phyloP scores from a whole-genome alignment of 2,797 vertebrate genomes.

The Pachyuromys duprasi region DNA sequence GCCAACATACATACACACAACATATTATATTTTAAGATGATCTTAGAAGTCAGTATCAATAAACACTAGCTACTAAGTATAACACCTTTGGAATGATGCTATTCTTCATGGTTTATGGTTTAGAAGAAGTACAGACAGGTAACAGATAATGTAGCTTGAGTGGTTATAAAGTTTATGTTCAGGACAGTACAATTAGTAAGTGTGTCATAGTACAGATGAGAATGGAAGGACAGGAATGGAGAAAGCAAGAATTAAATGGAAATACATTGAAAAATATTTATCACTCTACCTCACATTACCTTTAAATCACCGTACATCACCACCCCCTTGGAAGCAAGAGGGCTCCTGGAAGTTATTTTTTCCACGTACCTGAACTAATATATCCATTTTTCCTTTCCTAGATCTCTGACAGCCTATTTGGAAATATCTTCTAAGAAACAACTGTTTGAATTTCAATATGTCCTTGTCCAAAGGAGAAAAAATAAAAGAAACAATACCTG shows the following conservation, averaged over 20 bases:
- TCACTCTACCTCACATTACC: not conserved
- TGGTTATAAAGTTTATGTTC: not conserved
- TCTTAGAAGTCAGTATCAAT: not conserved
- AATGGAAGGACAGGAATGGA: not conserved
- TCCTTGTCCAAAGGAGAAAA: not conserved
- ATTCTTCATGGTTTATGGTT: not conserved
- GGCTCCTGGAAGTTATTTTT: not conserved
- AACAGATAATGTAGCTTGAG: too few species aligned
- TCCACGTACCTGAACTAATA: not conserved
- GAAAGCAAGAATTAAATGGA: not conserved
- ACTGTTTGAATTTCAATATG: not conserved
- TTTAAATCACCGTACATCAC: not conserved
- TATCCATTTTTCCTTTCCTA: not conserved
- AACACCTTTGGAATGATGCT: not conserved
- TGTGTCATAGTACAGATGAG: fast-evolving
- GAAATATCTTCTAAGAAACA: not conserved
- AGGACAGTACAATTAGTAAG: not conserved
- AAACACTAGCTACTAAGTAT: not conserved
- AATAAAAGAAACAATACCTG: slow-evolving; percentile 34
- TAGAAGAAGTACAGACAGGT: not conserved
- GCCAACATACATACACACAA: too few species aligned
- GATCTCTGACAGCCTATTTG: not conserved
- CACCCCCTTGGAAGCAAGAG: not conserved
- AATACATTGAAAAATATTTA: not conserved
- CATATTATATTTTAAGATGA: not conserved